Base-by-base conservation (phyloP, 2,113 vertebrate genomes). In the Archilochus colubris region DNA sequence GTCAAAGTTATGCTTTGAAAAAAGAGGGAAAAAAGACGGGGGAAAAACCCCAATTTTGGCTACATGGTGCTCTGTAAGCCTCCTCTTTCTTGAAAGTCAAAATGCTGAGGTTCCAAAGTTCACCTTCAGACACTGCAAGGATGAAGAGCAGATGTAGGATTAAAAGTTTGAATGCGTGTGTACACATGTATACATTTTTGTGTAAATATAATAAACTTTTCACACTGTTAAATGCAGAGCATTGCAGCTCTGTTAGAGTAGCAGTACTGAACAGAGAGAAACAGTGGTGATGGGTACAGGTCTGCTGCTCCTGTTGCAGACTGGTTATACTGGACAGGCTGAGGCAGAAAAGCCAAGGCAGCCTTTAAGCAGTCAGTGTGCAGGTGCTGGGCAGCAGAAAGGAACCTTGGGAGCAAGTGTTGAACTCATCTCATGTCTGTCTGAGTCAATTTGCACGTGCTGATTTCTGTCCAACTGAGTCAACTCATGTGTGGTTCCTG, bases 131-230 rank as follows among this genome's bases (percentile, higher is more conserved):
- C 6, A 58, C 12, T 21, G 23, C 14, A 31, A 63, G 38, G 9
- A 20, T 1, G 2, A 68, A 85, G 44, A 48, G 6, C 58, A 59
- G 30, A 36, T 36, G 48, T 4, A 68, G 53, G 20, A 14, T 55
- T 50, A 54, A 31, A 70, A 72, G 19, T 62, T 15, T 51, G 51
- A 61, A 38, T 36, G 6, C 51, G 2, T 44, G 9, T 51, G 9
- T 46, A 48, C 3, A 4, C 7, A 2, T n/a, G 7, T 48, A 30
- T 36, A 46, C 4, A 21, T 9, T 3, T 62, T 21, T 1, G 0
- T 27, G 10, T 61, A 36, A 27, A 23, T 59, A 43, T 31, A 23
- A 8, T 20, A 31, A 57, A 25, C 36, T 62, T 36, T 78, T 84
- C 0, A 2, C 14, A 1, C 28, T 44, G 30, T 9, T 67, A 38